Evolutionary conservation across 2,113 vertebrate genomes (phyloP).

Genomic region (Chauna torquata): DNA sequence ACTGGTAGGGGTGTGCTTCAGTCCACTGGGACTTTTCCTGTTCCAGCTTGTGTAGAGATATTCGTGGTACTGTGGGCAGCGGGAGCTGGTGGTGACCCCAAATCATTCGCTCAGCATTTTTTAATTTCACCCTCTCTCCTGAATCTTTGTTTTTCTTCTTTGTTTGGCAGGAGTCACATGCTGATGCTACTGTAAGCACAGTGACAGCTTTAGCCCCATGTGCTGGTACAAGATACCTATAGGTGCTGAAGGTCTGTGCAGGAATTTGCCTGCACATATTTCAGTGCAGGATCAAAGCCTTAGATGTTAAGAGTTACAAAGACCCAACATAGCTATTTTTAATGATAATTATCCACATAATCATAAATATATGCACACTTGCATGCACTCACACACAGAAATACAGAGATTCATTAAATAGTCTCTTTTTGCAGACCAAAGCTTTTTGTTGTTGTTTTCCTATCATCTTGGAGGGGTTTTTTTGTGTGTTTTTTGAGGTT

Average conservation of each 20-base stretch:
- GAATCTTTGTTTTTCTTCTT: background rate
- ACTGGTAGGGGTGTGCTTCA: background rate
- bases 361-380: constrained; percentile 43
- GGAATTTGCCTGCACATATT: background rate
- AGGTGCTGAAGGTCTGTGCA: background rate
- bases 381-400: fast-evolving
- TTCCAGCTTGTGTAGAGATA: background rate
- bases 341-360: constrained; percentile 28
- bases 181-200: background rate
- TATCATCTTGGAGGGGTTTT: background rate
- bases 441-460: background rate
- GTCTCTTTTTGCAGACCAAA: constrained; percentile 24
- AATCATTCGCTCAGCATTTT: background rate
- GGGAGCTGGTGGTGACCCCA: background rate
- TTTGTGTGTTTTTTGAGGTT: background rate
- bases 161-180: background rate
- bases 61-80: background rate
- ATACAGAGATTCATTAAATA: constrained; percentile 32
- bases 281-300: constrained; percentile 1
- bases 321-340: background rate
- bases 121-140: background rate
- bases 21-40: background rate
- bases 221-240: background rate
- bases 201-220: background rate
- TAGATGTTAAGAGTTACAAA: background rate